Evolutionary conservation across 2,888 invertebrate species (phyloP).

Genomic region (Hyposoter dolosus): DNA sequence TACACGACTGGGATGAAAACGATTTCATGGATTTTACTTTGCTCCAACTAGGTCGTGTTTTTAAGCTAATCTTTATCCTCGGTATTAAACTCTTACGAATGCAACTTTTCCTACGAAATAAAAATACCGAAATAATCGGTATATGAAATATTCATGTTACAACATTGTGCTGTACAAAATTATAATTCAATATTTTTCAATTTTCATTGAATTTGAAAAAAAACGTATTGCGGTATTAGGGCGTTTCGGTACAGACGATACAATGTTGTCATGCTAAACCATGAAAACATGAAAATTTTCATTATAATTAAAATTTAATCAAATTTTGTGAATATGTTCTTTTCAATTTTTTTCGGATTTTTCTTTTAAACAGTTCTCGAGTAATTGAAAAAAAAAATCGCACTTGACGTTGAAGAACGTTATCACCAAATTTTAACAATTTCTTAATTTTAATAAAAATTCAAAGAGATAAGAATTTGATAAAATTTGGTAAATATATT

Average conservation of each 20-base stretch:
- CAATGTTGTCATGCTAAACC: too few species aligned
- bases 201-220: not conserved
- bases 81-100: not conserved
- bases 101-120: not conserved
- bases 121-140: not conserved
- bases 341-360: too few species aligned
- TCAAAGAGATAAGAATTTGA: too few species aligned
- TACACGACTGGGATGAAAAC: slow-evolving; percentile 26
- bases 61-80: slow-evolving; percentile 6
- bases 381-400: too few species aligned
- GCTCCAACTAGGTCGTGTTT: slow-evolving; percentile 6
- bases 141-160: not conserved
- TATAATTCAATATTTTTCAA: not conserved
- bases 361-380: too few species aligned
- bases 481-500: too few species aligned
- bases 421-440: too few species aligned
- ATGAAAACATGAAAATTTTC: too few species aligned
- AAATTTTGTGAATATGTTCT: too few species aligned
- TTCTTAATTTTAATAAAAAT: too few species aligned
- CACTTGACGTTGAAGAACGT: too few species aligned
- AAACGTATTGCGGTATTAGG: not conserved
- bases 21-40: slow-evolving; percentile 38
- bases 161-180: not conserved
- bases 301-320: too few species aligned
- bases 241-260: not conserved